Evolutionary conservation across 1,140 invertebrate species (phyloP).

Genomic region (Drosophila mauritiana): DNA sequence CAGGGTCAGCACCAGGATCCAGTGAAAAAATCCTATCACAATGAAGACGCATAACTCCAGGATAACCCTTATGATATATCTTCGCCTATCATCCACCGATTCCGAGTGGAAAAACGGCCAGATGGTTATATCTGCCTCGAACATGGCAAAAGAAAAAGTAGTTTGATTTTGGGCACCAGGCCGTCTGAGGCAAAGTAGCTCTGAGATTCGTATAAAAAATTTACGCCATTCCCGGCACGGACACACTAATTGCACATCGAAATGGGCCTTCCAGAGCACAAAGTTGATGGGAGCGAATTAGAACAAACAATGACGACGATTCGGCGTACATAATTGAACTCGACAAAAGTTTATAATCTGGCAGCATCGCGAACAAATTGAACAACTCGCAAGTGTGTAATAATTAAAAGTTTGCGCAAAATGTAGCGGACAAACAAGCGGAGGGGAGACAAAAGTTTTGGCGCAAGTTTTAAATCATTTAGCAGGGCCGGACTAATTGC

Average conservation of each 20-base stretch:
- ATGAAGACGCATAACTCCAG: slow-evolving; percentile 1
- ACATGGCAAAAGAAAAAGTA: slow-evolving; percentile 37
- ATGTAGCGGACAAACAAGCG: slow-evolving; percentile 18
- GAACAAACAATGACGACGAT: slow-evolving; percentile 30
- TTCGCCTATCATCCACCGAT: slow-evolving; percentile 11
- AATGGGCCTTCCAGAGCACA: slow-evolving; percentile 14
- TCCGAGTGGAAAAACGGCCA: slow-evolving; percentile 26
- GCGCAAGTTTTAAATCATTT: slow-evolving; percentile 71
- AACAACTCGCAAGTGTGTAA: slow-evolving; percentile 70
- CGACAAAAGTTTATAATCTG: slow-evolving; percentile 73
- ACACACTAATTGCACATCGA: slow-evolving; percentile 42
- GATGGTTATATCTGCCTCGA: slow-evolving; percentile 24
- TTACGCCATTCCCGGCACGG: neutral
- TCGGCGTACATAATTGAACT: slow-evolving; percentile 68
- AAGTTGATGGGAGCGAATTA: slow-evolving; percentile 40
- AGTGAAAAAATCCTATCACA: slow-evolving; percentile 19
- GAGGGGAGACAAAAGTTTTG: slow-evolving; percentile 47
- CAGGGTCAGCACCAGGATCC: slow-evolving; percentile 12
- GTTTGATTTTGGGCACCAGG: slow-evolving; percentile 10
- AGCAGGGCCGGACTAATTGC: slow-evolving; percentile 60
- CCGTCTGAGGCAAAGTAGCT: neutral
- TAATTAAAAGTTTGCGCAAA: slow-evolving; percentile 73
- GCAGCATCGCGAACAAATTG: slow-evolving; percentile 73
- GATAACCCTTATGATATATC: slow-evolving; percentile 19
- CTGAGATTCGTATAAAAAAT: slow-evolving; percentile 7